Evolutionary conservation across 2,113 vertebrate genomes (phyloP).

Genomic region (Zosterops hypoxanthus): DNA sequence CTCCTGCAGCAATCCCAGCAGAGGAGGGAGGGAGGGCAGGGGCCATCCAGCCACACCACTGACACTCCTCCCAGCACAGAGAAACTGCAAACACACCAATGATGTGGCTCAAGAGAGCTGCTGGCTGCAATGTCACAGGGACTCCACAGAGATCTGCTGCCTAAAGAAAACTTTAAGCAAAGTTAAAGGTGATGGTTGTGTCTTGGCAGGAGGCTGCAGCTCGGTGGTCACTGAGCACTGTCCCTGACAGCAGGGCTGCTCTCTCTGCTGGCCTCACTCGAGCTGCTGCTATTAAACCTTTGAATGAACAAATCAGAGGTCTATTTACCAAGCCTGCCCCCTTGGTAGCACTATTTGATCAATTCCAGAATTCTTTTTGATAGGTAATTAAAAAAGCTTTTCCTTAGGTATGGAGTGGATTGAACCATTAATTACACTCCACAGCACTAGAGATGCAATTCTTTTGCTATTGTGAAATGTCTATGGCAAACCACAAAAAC

Average conservation of each 20-base stretch:
- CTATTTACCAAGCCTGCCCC: conserved; percentile 36
- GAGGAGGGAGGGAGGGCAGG: background rate
- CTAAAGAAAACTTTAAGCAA: background rate
- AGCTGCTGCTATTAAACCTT: conserved; percentile 7
- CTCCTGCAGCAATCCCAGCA: background rate
- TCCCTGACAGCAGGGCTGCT: background rate
- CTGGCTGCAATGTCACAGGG: fast-evolving
- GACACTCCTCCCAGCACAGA: background rate
- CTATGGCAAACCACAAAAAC: conserved; percentile 21
- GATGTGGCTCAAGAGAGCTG: background rate
- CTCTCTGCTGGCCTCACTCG: background rate
- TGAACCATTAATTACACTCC: conserved; percentile 61
- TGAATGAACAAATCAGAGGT: conserved; percentile 44
- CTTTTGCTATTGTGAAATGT: conserved; percentile 49
- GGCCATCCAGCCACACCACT: fast-evolving
- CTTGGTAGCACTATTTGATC: conserved; percentile 42
- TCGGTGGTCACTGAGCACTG: background rate
- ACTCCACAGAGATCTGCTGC: background rate
- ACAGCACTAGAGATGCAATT: conserved; percentile 51
- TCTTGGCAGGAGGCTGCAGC: background rate
- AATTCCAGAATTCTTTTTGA: conserved; percentile 53
- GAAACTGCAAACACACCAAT: fast-evolving
- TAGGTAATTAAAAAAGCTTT: conserved; percentile 66
- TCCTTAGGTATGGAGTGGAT: conserved; percentile 38
- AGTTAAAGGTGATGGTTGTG: background rate